A percentile compares a stretch with the other conserved stretches of the same genome.
These are phyloP conservation scores for Oeneis ivallda DNA, from an alignment of 2,888 invertebrate species.

Conservation along the genomic window DNA sequence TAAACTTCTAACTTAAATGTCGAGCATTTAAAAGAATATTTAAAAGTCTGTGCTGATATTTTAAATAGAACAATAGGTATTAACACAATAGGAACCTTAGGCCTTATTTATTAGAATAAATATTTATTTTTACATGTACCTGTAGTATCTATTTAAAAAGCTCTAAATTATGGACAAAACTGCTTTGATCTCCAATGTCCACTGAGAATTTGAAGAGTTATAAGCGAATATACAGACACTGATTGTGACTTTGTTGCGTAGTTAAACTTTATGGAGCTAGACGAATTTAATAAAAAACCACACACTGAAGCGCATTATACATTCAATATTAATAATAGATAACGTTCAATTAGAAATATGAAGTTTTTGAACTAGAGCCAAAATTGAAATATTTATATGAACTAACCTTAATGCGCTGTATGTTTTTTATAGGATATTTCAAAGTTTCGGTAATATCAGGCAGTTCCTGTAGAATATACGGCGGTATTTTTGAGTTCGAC, in stretches of 20 bases:
- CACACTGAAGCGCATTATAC: neutral
- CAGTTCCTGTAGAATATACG: constrained; percentile 79
- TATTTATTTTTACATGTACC: no score
- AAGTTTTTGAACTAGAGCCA: constrained; percentile 54
- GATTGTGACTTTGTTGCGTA: neutral
- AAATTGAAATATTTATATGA: constrained; percentile 39
- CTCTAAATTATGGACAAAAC: no score
- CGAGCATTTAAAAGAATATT: no score
- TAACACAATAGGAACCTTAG: no score
- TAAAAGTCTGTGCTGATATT: no score
- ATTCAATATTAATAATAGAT: constrained; percentile 1
- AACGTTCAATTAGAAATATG: constrained; percentile 5
- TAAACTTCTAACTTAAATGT: no score
- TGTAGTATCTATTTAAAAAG: no score
- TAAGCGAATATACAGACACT: neutral
- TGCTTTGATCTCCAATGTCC: neutral
- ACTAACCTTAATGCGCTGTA: constrained; percentile 88
- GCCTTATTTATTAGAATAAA: no score
- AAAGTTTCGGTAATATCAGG: constrained; percentile 82
- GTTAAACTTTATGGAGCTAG: no score
- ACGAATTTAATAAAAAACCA: neutral
- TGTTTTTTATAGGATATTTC: constrained; percentile 83
- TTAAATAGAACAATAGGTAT: no score
- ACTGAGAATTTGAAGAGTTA: neutral
- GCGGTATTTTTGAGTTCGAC: constrained; percentile 62